These are phyloP conservation scores for Corapipo altera DNA, from an alignment of 2,113 vertebrate species.

Conservation along the genomic window DNA sequence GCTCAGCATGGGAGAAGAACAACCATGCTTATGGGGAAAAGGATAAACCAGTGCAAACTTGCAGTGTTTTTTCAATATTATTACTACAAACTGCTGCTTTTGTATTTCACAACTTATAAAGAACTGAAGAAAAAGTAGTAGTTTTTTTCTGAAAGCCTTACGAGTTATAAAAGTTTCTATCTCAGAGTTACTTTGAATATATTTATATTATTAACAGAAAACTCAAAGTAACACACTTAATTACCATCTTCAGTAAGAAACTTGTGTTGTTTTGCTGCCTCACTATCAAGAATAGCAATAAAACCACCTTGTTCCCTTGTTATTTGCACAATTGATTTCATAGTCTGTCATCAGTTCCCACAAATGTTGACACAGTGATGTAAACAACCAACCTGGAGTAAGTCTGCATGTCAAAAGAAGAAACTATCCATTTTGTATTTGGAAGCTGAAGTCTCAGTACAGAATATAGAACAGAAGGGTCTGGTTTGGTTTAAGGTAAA, in stretches of 20 bases:
- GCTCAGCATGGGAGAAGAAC: background rate
- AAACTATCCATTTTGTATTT: background rate
- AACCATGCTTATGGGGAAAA: background rate
- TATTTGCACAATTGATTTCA: background rate
- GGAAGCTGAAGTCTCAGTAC: background rate
- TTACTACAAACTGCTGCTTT: background rate
- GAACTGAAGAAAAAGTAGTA: background rate
- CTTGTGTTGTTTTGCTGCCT: background rate
- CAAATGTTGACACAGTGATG: background rate
- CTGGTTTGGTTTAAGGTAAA: slow-evolving; percentile 33
- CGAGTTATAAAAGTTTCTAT: background rate
- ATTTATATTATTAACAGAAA: background rate
- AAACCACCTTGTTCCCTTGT: background rate
- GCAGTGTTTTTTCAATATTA: background rate
- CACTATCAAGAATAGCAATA: background rate
- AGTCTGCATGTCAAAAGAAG: background rate
- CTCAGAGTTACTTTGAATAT: background rate
- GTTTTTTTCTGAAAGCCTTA: background rate
- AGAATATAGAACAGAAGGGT: background rate
- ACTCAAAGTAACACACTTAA: background rate
- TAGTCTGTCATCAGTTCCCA: background rate
- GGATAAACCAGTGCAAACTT: background rate
- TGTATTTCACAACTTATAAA: background rate
- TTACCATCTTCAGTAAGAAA: background rate
- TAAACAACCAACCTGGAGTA: background rate